Evolutionary conservation across 2,797 vertebrate species (phyloP).

Genomic region (Sitta carolinensis): DNA sequence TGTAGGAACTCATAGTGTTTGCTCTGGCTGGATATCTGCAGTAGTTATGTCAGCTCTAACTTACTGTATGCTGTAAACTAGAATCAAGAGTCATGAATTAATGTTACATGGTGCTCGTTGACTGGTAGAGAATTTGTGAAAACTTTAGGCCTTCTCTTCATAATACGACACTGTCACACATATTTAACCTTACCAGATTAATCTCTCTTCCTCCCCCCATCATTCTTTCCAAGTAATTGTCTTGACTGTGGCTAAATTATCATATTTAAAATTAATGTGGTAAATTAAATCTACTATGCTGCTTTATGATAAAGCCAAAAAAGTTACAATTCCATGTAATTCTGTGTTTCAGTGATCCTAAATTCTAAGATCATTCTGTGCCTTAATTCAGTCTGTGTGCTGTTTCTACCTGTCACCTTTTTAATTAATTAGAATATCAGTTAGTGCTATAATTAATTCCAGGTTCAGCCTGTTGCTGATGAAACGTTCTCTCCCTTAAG

Average conservation of each 20-base stretch:
- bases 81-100: background rate
- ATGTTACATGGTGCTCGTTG: background rate
- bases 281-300: background rate
- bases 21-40: background rate
- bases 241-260: background rate
- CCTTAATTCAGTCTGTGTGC: background rate
- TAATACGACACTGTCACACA: background rate
- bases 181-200: background rate
- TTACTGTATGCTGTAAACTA: background rate
- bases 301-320: background rate
- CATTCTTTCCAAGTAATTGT: background rate
- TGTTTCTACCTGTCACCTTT: background rate
- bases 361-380: background rate
- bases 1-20: background rate
- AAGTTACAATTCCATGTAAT: background rate
- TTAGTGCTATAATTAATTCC: background rate
- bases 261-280: background rate
- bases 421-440: background rate
- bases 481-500: background rate
- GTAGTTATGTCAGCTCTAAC: background rate
- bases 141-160: background rate
- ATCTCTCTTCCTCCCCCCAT: rapidly evolving
- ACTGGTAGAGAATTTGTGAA: background rate
- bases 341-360: background rate
- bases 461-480: background rate